Evolutionary conservation across 2,113 vertebrate genomes (phyloP).

Genomic region (Orycteropus afer): DNA sequence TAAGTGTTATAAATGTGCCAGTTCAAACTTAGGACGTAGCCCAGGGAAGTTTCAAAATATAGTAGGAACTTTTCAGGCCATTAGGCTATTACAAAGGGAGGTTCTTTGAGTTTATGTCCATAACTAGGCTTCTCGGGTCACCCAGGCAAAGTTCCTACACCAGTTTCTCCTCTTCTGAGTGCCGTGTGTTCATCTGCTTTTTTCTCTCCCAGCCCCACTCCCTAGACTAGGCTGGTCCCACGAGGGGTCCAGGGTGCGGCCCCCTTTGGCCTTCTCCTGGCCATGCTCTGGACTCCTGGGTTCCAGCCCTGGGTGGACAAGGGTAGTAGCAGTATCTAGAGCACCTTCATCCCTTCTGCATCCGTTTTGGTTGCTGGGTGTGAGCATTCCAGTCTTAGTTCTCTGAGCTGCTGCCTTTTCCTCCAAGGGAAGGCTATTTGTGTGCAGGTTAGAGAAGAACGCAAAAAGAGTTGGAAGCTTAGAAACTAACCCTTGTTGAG

Average conservation of each 20-base stretch:
- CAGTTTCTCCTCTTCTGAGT: neutral
- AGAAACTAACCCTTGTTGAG: neutral
- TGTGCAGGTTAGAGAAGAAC: neutral
- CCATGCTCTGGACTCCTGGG: neutral
- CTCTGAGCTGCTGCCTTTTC: neutral
- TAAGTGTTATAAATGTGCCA: neutral
- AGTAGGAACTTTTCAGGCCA: neutral
- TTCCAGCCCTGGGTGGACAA: neutral
- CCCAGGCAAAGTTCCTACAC: neutral
- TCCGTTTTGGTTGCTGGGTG: neutral
- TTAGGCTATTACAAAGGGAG: neutral
- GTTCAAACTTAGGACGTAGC: neutral
- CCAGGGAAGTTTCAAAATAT: neutral
- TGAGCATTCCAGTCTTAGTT: neutral
- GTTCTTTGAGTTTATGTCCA: neutral
- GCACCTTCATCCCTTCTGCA: neutral
- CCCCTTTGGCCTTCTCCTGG: neutral
- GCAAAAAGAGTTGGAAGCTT: neutral
- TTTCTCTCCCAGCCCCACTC: neutral
- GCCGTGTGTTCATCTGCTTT: neutral
- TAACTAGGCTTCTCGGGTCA: neutral
- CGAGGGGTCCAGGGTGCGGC: no score
- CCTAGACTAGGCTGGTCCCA: neutral
- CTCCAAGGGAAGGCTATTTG: neutral
- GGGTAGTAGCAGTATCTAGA: accelerated